phyloP scores from a whole-genome alignment of 2,113 vertebrate species.

The Nothocercus julius region DNA sequence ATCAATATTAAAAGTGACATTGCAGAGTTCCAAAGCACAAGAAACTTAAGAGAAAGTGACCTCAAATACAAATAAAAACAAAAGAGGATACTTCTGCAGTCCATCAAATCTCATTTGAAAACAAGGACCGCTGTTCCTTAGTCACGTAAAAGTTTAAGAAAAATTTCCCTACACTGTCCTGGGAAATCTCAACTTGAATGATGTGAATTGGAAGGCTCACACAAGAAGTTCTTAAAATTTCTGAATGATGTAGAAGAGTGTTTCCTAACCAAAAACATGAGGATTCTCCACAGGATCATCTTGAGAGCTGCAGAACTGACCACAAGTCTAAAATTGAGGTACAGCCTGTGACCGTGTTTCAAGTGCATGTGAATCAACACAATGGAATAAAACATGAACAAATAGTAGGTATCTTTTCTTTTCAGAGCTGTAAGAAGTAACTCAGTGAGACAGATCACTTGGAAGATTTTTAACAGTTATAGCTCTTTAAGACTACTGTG shows the following conservation, averaged over 20 bases:
- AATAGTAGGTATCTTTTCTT: background rate
- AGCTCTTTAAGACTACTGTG: background rate
- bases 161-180: accelerated
- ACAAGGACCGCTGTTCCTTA: background rate
- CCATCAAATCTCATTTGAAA: background rate
- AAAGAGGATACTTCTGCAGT: background rate
- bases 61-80: background rate
- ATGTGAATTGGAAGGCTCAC: background rate
- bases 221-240: background rate
- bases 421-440: background rate
- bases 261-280: background rate
- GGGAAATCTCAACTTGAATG: background rate
- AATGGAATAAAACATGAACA: background rate
- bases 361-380: accelerated
- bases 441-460: background rate
- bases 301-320: background rate
- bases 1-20: constrained; percentile 38
- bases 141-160: background rate
- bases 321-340: background rate
- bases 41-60: constrained; percentile 6
- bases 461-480: background rate
- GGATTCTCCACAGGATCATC: background rate
- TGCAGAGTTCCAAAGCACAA: background rate
- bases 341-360: background rate
- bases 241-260: accelerated